Evolutionary conservation across 2,888 invertebrate species (phyloP).

Genomic region (Diadegma fenestrale): DNA sequence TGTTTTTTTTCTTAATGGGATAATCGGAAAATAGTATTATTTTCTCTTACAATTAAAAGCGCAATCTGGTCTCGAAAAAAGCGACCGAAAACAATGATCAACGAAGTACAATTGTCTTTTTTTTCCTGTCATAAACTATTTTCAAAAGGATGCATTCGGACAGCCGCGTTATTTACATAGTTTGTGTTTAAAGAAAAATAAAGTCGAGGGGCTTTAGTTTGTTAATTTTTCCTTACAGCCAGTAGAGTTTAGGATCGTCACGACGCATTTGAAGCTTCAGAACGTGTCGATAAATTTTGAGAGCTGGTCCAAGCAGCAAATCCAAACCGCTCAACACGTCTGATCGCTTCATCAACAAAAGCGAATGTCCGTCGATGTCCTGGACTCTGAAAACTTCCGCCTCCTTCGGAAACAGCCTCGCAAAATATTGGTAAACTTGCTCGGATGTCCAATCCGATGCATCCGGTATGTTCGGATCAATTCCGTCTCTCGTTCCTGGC

Average conservation of each 20-base stretch:
- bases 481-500: slow-evolving; percentile 75
- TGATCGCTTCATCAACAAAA: slow-evolving; percentile 92
- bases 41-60: slow-evolving; percentile 41
- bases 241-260: slow-evolving; percentile 90
- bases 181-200: slow-evolving; percentile 11
- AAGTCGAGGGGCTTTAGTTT: neutral
- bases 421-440: slow-evolving; percentile 93
- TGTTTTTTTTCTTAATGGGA: slow-evolving; percentile 22
- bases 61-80: neutral
- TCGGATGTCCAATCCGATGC: slow-evolving; percentile 93
- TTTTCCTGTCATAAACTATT: neutral
- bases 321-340: slow-evolving; percentile 94
- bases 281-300: slow-evolving; percentile 93
- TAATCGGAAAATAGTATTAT: slow-evolving; percentile 50
- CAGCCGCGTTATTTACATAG: slow-evolving; percentile 60
- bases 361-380: slow-evolving; percentile 96
- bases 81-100: slow-evolving; percentile 19
- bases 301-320: slow-evolving; percentile 94
- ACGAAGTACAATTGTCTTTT: slow-evolving; percentile 15
- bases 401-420: slow-evolving; percentile 91
- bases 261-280: slow-evolving; percentile 92
- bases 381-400: slow-evolving; percentile 93
- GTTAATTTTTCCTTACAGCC: slow-evolving; percentile 86
- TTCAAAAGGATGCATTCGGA: slow-evolving; percentile 25
- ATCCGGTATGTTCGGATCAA: slow-evolving; percentile 91